Base-by-base conservation (phyloP, 2,797 vertebrate genomes). In the Epinephelus malabaricus region DNA sequence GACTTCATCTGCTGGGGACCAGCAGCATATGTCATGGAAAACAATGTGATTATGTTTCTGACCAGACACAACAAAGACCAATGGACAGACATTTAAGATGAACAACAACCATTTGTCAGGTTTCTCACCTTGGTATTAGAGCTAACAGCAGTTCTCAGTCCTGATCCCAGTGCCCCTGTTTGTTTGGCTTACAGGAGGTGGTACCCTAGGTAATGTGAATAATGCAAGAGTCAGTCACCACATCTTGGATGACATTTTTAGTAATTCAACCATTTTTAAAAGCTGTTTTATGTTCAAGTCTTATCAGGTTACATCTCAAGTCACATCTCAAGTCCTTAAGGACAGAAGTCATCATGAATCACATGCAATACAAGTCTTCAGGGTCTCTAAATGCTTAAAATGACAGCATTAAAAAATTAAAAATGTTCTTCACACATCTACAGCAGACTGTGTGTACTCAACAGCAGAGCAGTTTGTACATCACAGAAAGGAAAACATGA, bases 121-220 rank as follows among this genome's bases (percentile, higher is more conserved):
- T 51, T 72, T 69, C 38, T 61, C 43, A 59, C 46, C 45, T 75
- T 30, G 38, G 51, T 45, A 8, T 14, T 68, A 56, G 13, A 60
- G 46, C 40, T 53, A 72, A 81, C 13, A 78, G 61, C 53, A 60
- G 45, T 30, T 51, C 45, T 47, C 30, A n/a, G 34, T 53, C 18
- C 19, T 56, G 55, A 76, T 63, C 76, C 51, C 53, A 11, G 49
- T 63, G 66, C n/a, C 55, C 45, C n/a, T 54, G 43, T 69, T 76
- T 79, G 34, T 62, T 60, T 60, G 58, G 65, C 47, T 21, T 23
- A 34, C 6, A 34, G 34, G 34, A 1, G 51, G 47, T 25, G 18
- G 43, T 59, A 73, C 54, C 63, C 45, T 25, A 19, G 64, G 53
- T 43, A 17, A 53, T 56, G 68, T 81, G 62, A 81, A 81, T 76